Evolutionary conservation across 2,888 invertebrate species (phyloP), one percentile per base, ranked within the genome.

Genomic region (Microctonus brassicae): DNA sequence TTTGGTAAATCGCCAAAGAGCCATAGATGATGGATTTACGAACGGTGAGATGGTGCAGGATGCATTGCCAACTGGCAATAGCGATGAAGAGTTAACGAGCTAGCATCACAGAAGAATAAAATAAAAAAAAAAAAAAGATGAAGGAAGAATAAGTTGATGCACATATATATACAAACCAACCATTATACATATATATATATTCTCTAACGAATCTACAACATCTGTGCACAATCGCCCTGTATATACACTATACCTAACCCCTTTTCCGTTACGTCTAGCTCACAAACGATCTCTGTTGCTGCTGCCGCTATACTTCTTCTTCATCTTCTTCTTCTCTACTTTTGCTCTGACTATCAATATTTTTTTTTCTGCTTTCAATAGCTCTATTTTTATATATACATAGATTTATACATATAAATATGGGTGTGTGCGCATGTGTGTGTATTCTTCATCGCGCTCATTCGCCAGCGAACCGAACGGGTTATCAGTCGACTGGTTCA

Each of bases 1-100:
- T 74, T 76, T 76, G 74, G 74, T 74, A 68, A 58, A 69, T 70
- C 65, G 74, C 74, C 75, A 74, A 71, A 63, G 67, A 58, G 57
- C 36, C 29, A 39, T 22, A 58, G 55, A 67, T 72, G 67, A 72
- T 47, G 62, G 67, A 72, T 72, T 72, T 67, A 72, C 66, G 71
- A 52, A 65, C 62, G 66, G 70, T 61, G 65, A 65, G 52, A 60
- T 33, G n/a, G n/a, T n/a, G 39, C 34, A 10, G 10, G 60, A 65
- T 22, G 53, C 61, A 63, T 34, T 72, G 71, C 71, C 71, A 72
- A 72, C 71, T 72, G 71, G 71, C 71, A 72, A 55, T 33, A 7
- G 67, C 57, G 62, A 67, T 67, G 67, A 72, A 72, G 64, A 71
- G 68, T 64, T 61, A 70, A 55, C 61, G 70, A 65, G 64, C 57